These are phyloP conservation scores for Caradrina kadenii DNA, from an alignment of 2,888 invertebrate genomes.

Conservation along the genomic window DNA sequence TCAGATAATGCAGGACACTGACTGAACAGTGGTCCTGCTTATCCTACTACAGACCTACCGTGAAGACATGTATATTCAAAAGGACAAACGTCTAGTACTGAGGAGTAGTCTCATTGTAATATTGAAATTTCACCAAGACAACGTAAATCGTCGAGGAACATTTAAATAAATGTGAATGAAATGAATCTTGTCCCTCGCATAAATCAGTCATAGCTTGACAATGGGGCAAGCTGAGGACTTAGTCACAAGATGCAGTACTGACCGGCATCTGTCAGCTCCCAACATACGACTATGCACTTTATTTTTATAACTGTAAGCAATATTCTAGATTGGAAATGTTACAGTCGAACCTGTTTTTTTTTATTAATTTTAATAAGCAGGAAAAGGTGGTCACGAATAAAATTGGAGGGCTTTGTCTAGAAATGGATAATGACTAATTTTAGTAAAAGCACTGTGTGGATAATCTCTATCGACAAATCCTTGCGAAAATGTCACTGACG, in stretches of 20 bases:
- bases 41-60: slow-evolving; percentile 37
- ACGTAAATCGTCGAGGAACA: slow-evolving; percentile 59
- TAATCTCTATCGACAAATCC: neutral
- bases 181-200: slow-evolving; percentile 61
- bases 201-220: slow-evolving; percentile 68
- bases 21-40: neutral
- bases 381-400: slow-evolving; percentile 28
- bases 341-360: slow-evolving; percentile 9
- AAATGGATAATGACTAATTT: neutral
- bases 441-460: neutral
- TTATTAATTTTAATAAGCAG: slow-evolving; percentile 15
- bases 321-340: slow-evolving; percentile 18
- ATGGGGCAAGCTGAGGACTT: slow-evolving; percentile 63
- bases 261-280: slow-evolving; percentile 50
- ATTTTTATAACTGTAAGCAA: slow-evolving; percentile 13
- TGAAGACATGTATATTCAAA: slow-evolving; percentile 56
- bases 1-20: neutral
- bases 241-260: slow-evolving; percentile 54
- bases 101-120: slow-evolving; percentile 61
- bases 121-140: slow-evolving; percentile 63
- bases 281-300: slow-evolving; percentile 35
- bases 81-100: slow-evolving; percentile 57
- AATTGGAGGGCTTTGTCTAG: slow-evolving; percentile 3
- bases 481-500: neutral
- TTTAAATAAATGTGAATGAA: slow-evolving; percentile 69